Conservation (phyloP, 2,888 invertebrate genomes). For the Dione juno region DNA sequence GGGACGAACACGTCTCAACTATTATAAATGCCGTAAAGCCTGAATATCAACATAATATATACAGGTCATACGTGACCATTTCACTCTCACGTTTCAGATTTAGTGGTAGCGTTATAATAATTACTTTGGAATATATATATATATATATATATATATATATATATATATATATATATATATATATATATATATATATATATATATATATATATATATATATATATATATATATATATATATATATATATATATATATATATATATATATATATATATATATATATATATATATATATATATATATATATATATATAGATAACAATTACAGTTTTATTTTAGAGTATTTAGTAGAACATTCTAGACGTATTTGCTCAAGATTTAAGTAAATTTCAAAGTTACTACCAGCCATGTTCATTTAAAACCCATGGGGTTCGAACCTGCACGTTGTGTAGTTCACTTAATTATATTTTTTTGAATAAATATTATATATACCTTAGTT, state of each 20-base stretch:
- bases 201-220: neutral
- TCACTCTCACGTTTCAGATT: slow-evolving; percentile 17
- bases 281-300: neutral
- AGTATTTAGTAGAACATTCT: too few species aligned
- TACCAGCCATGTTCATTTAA: too few species aligned
- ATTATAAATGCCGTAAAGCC: slow-evolving; percentile 15
- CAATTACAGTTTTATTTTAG: too few species aligned
- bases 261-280: neutral
- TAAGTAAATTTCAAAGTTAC: too few species aligned
- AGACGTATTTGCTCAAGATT: too few species aligned
- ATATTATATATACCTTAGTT: neutral
- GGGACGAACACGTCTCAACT: slow-evolving; percentile 7
- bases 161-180: neutral
- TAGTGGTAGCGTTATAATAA: slow-evolving; percentile 7
- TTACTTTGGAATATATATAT: neutral
- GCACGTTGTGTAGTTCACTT: too few species aligned
- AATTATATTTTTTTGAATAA: neutral
- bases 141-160: neutral
- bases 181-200: neutral
- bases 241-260: neutral
- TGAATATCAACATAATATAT: neutral
- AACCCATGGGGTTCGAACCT: too few species aligned
- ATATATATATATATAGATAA: neutral
- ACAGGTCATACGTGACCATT: slow-evolving; percentile 18
- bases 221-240: neutral